Evolutionary conservation across 2,797 vertebrate species (phyloP).

Genomic region (Sardinella longiceps): DNA sequence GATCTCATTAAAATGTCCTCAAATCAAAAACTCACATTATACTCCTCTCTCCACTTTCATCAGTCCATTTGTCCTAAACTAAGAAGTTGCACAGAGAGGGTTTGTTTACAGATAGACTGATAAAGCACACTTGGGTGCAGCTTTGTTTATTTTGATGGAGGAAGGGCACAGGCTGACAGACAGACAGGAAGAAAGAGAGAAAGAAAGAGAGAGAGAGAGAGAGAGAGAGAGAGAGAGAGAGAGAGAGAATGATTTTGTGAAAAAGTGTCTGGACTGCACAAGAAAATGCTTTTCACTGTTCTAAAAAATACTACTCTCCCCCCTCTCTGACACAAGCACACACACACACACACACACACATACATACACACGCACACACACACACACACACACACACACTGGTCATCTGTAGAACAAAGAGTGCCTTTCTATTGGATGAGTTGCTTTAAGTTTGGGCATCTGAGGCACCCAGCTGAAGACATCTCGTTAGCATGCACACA

Average conservation of each 20-base stretch:
- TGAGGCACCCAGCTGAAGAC: slow-evolving; percentile 39
- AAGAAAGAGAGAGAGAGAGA: slow-evolving; percentile 3
- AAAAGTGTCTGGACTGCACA: slow-evolving; percentile 26
- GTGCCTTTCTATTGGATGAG: slow-evolving; percentile 46
- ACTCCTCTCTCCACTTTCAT: not conserved
- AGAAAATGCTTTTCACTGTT: slow-evolving; percentile 37
- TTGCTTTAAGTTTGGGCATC: slow-evolving; percentile 43
- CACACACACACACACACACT: not conserved
- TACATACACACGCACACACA: not conserved
- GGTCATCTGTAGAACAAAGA: slow-evolving; percentile 43
- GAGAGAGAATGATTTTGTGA: not conserved
- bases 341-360: not conserved
- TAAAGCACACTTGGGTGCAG: slow-evolving; percentile 19
- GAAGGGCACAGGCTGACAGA: not conserved
- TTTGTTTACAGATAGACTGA: slow-evolving; percentile 31
- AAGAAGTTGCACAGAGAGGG: not conserved
- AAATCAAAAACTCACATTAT: not conserved
- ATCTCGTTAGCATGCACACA: slow-evolving; percentile 47
- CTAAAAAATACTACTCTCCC: slow-evolving; percentile 25
- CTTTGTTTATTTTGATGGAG: not conserved
- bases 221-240: not conserved
- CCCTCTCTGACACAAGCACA: not conserved
- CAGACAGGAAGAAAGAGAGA: not conserved
- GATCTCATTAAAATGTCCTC: not conserved
- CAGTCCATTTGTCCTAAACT: not conserved